Conservation (phyloP, 2,113 vertebrate genomes). For the Heterochromis multidens region DNA sequence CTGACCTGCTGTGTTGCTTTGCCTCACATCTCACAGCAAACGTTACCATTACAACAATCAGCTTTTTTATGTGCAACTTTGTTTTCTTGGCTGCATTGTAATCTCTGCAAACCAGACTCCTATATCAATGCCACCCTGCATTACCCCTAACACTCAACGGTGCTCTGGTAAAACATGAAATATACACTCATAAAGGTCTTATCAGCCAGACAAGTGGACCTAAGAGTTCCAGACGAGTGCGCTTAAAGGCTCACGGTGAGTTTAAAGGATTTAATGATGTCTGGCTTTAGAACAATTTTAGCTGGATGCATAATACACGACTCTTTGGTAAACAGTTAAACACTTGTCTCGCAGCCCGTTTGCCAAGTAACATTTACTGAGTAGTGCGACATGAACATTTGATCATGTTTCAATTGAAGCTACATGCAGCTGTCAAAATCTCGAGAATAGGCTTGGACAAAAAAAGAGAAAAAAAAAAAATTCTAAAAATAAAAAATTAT, state of each 20-base stretch:
- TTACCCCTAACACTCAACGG: slow-evolving; percentile 32
- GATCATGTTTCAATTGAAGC: neutral
- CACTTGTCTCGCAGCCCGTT: neutral
- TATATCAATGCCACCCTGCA: slow-evolving; percentile 47
- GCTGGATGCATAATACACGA: neutral
- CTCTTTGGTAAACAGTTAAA: slow-evolving; percentile 17
- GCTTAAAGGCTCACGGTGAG: slow-evolving; percentile 32
- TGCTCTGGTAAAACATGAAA: slow-evolving; percentile 47
- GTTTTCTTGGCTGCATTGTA: slow-evolving; percentile 20
- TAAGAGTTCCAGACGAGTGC: slow-evolving; percentile 36
- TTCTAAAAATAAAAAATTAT: neutral
- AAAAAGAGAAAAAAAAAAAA: neutral
- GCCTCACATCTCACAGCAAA: neutral
- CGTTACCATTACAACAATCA: slow-evolving; percentile 1
- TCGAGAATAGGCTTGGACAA: neutral
- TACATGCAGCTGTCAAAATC: neutral
- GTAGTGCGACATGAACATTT: neutral
- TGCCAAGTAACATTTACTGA: neutral
- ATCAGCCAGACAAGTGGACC: slow-evolving; percentile 52
- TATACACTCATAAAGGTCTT: slow-evolving; percentile 50
- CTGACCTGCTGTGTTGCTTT: neutral
- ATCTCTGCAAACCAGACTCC: slow-evolving; percentile 41
- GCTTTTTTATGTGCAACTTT: slow-evolving; percentile 22
- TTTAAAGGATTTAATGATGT: slow-evolving; percentile 48
- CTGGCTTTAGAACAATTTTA: slow-evolving; percentile 17